A percentile compares a stretch with the other conserved stretches of the same genome.
Conservation (phyloP, 2,113 vertebrate species). For the Spermophilus dauricus region DNA sequence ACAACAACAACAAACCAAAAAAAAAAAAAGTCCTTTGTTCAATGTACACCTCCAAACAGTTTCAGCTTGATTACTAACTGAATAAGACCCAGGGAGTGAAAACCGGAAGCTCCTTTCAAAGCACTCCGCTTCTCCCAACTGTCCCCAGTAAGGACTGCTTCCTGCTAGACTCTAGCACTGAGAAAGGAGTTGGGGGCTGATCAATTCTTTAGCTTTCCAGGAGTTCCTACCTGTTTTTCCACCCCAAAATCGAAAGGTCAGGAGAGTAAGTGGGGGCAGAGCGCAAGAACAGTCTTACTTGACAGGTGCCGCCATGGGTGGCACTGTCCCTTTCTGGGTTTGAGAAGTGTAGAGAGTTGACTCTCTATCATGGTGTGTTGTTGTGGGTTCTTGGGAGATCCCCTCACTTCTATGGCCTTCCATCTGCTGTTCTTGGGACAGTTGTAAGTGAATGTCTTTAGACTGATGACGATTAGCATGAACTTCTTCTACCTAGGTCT, state of each 20-base stretch:
- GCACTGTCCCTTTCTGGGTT: neutral
- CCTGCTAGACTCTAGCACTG: rapidly evolving
- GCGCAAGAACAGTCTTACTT: neutral
- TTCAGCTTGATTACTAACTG: neutral
- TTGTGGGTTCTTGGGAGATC: neutral
- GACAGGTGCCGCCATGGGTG: no score
- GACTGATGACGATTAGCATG: neutral
- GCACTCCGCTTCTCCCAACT: neutral
- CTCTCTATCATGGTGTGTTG: neutral
- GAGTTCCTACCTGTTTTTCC: neutral
- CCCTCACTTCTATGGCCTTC: neutral
- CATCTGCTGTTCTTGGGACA: neutral
- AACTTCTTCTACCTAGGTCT: neutral
- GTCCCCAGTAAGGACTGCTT: neutral
- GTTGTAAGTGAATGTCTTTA: neutral
- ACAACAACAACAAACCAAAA: neutral
- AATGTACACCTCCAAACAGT: neutral
- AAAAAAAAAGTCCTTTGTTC: neutral
- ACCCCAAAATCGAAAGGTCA: neutral
- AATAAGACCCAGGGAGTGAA: neutral
- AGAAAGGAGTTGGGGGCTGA: neutral
- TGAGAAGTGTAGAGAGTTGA: neutral
- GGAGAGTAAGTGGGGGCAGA: neutral
- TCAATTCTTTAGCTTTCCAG: neutral
- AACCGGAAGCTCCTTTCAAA: neutral